Evolutionary conservation across 1,140 invertebrate genomes (phyloP).

Genomic region (Heliconius himera): DNA sequence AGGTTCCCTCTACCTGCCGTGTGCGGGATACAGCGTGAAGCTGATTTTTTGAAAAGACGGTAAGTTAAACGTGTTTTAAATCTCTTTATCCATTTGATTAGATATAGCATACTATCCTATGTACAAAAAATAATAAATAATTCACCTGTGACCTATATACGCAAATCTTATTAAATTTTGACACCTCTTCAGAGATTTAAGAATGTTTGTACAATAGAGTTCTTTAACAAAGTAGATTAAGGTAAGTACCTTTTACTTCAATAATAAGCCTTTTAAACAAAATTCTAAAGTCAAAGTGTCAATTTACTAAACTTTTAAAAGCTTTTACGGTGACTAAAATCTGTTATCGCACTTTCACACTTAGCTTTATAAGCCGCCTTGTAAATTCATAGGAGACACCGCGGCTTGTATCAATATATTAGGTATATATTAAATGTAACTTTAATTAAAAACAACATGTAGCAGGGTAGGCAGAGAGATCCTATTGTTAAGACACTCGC

Average conservation of each 20-base stretch:
- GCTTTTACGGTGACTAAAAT: constrained; percentile 1
- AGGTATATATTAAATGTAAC: too few relatives aligned
- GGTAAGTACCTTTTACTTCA: neutral
- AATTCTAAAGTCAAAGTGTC: constrained; percentile 13
- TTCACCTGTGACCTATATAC: neutral
- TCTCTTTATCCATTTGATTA: too few relatives aligned
- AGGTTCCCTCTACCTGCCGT: too few relatives aligned
- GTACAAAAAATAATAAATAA: too few relatives aligned
- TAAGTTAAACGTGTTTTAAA: too few relatives aligned
- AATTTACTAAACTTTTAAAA: constrained; percentile 9
- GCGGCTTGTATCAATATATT: neutral
- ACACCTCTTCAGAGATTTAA: neutral
- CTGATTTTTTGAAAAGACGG: too few relatives aligned
- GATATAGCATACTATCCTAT: too few relatives aligned
- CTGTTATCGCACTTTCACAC: constrained; percentile 5
- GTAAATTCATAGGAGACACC: neutral
- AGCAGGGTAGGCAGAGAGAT: too few relatives aligned
- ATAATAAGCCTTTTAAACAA: constrained; percentile 9
- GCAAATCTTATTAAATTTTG: neutral
- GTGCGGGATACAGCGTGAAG: too few relatives aligned
- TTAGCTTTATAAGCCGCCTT: neutral
- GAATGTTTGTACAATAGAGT: neutral
- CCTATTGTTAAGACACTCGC: too few relatives aligned
- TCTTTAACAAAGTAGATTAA: constrained; percentile 1
- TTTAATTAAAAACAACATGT: too few relatives aligned